phyloP scores from a whole-genome alignment of 2,797 vertebrate genomes.

The Ibycter americanus region DNA sequence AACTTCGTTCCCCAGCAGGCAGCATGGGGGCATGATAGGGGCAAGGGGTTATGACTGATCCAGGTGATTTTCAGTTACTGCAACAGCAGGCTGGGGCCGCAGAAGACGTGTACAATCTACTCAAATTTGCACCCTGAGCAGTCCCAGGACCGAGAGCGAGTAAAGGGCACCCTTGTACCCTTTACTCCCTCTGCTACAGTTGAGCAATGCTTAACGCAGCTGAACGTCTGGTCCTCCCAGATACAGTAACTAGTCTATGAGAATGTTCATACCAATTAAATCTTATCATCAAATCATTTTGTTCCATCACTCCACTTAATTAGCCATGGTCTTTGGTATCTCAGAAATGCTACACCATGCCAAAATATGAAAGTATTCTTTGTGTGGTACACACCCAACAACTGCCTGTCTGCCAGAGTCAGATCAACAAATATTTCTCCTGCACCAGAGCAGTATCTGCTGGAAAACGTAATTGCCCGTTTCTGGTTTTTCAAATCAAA shows the following conservation, averaged over 20 bases:
- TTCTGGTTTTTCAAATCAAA: conserved; percentile 8
- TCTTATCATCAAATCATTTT: conserved; percentile 53
- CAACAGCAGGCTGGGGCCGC: background rate
- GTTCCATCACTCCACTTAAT: conserved; percentile 58
- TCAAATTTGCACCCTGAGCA: background rate
- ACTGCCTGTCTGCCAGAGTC: conserved; percentile 21
- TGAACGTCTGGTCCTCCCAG: background rate
- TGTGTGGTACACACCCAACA: conserved; percentile 47
- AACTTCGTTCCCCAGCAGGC: background rate
- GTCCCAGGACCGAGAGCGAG: background rate
- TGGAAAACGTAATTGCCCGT: background rate
- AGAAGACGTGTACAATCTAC: background rate
- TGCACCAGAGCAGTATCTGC: background rate
- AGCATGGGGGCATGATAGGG: too few relatives aligned
- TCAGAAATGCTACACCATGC: conserved; percentile 51
- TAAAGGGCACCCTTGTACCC: background rate
- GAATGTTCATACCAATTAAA: conserved; percentile 41
- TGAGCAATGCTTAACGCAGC: background rate
- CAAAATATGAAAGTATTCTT: conserved; percentile 65
- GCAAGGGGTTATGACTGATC: background rate
- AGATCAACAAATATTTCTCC: background rate
- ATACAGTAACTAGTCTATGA: conserved; percentile 38
- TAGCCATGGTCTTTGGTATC: conserved; percentile 63
- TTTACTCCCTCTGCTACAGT: background rate
- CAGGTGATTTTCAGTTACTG: background rate